Base-by-base conservation (phyloP, 2,797 vertebrate species). In the Scarus forsteni region DNA sequence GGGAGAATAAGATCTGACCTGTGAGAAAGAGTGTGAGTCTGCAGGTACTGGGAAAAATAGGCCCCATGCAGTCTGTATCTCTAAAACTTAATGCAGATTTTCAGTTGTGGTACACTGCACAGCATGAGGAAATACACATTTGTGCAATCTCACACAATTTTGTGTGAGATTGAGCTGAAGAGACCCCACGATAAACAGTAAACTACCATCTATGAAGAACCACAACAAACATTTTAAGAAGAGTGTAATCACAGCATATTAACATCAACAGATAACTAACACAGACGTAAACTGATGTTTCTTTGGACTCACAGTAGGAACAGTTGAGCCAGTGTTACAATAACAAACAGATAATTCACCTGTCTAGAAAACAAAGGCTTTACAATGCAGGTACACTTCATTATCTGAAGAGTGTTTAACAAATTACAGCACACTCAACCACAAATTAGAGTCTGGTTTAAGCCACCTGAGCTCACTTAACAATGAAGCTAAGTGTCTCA, bases 41-140 rank as follows among this genome's bases (percentile, higher is more conserved):
- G 55, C 45, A 62, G 35, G 13, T 73, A 45, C 18, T 7, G 12
- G 27, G 12, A 48, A 53, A 66, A 54, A 59, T 50, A 69, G 34
- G 43, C 15, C n/a, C n/a, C n/a, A n/a, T n/a, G n/a, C 27, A 27
- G 4, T 4, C 27, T 27, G 27, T 27, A 27, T 27, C 27, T 27
- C 4, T 27, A 27, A 27, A 27, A 27, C 2, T 27, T 27, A 27
- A 27, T 27, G 27, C 27, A 27, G 27, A 27, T 27, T 27, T 27
- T 4, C 27, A 27, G 27, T 27, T 27, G 4, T 27, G 27, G 27
- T 27, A 4, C 27, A 27, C 27, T 27, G 27, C 27, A 27, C 27
- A 27, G 27, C 27, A 27, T 27, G 27, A 4, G 27, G 27, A 27
- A 27, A 27, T 27, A 4, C 27, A 27, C 27, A 27, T 27, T 27